phyloP scores from a whole-genome alignment of 2,888 invertebrate species.

The Nomada lathburiana region DNA sequence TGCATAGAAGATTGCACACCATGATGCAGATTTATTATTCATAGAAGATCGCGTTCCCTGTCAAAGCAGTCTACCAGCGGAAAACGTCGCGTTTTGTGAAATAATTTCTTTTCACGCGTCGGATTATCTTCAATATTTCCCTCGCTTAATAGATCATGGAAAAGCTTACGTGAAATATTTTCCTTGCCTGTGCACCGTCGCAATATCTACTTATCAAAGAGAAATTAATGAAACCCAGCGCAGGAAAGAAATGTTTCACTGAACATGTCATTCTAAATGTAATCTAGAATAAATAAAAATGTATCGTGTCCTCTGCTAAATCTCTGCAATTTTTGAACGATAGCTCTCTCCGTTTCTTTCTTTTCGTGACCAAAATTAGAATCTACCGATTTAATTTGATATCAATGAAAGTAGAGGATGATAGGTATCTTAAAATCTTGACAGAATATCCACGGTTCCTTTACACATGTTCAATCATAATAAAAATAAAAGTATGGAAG shows the following conservation, averaged over 20 bases:
- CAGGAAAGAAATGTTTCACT: too few species aligned
- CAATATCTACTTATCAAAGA: neutral
- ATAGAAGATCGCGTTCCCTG: neutral
- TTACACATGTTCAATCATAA: slow-evolving; percentile 19
- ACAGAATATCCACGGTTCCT: slow-evolving; percentile 6
- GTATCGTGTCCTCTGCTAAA: too few species aligned
- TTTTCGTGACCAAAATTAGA: too few species aligned
- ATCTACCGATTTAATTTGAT: too few species aligned
- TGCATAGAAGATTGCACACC: neutral
- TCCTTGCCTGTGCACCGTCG: neutral
- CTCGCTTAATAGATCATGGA: too few species aligned
- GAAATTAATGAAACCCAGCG: neutral
- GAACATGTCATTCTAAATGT: too few species aligned
- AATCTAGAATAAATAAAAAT: too few species aligned
- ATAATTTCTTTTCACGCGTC: neutral
- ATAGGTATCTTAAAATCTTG: slow-evolving; percentile 13
- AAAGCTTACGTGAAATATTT: too few species aligned
- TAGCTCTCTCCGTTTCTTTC: too few species aligned
- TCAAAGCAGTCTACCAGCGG: neutral
- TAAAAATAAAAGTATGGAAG: slow-evolving; percentile 28
- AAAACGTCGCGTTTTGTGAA: neutral
- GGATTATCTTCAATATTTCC: neutral
- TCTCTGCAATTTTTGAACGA: too few species aligned
- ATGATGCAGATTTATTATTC: slow-evolving; percentile 24
- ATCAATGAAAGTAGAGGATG: too few species aligned